Evolutionary conservation across 2,888 invertebrate genomes (phyloP).

Genomic region (Phyllotreta striolata): DNA sequence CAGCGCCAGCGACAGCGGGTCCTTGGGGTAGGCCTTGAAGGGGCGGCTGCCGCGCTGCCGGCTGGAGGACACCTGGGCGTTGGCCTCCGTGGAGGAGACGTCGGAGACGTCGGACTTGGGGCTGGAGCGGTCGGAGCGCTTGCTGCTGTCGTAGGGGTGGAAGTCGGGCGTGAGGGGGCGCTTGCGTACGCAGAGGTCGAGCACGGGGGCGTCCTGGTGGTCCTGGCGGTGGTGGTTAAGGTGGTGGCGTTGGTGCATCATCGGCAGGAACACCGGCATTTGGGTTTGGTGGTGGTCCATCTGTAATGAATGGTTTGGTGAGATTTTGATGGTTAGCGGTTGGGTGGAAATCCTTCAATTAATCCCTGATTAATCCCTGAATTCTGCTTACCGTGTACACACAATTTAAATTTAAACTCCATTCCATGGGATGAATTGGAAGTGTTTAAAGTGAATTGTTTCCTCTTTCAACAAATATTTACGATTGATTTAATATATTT

Average conservation of each 20-base stretch:
- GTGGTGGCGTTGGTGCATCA: conserved; percentile 9
- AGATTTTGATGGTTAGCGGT: too few relatives aligned
- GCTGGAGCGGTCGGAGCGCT: conserved; percentile 22
- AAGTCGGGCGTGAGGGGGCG: conserved; percentile 38
- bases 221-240: conserved; percentile 27
- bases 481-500: too few relatives aligned
- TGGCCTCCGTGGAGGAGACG: conserved; percentile 42
- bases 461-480: too few relatives aligned
- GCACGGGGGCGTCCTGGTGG: conserved; percentile 33
- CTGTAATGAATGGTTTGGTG: conserved; percentile 32
- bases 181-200: conserved; percentile 51
- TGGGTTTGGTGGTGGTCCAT: conserved; percentile 26
- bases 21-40: conserved; percentile 77
- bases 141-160: conserved; percentile 35
- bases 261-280: conserved; percentile 18
- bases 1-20: conserved; percentile 69
- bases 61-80: conserved; percentile 29
- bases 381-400: too few relatives aligned
- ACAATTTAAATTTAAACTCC: too few relatives aligned
- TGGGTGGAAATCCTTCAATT: too few relatives aligned
- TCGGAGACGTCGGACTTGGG: conserved; percentile 44
- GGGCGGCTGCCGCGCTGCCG: conserved; percentile 66
- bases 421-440: too few relatives aligned
- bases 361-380: too few relatives aligned
- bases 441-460: too few relatives aligned